A percentile compares a stretch with the other conserved stretches of the same genome.
Conservation (phyloP, 1,140 invertebrate species). For the Hylaeus volcanicus region DNA sequence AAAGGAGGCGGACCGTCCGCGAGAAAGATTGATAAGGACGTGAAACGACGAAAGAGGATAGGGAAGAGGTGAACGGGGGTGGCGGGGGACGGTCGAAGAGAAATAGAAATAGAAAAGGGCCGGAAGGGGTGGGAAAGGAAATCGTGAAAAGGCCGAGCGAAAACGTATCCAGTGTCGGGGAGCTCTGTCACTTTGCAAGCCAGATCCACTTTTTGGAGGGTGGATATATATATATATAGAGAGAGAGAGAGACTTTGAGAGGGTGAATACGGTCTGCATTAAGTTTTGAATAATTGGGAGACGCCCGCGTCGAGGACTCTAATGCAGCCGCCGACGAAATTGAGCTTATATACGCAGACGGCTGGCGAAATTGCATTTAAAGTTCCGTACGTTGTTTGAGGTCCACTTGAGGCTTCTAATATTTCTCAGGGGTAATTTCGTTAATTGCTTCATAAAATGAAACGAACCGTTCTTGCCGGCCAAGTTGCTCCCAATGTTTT, state of each 20-base stretch:
- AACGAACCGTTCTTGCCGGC: not conserved
- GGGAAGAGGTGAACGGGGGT: not conserved
- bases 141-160: slow-evolving; percentile 41
- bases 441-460: slow-evolving; percentile 40
- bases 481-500: not conserved
- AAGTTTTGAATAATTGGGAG: slow-evolving; percentile 53
- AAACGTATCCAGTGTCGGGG: slow-evolving; percentile 22
- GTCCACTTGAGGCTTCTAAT: slow-evolving; percentile 37
- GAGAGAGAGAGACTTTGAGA: slow-evolving; percentile 20
- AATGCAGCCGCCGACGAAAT: slow-evolving; percentile 42
- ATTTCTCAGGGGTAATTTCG: slow-evolving; percentile 36
- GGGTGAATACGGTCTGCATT: slow-evolving; percentile 41
- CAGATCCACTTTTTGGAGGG: slow-evolving; percentile 44
- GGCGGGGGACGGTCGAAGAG: not conserved
- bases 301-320: slow-evolving; percentile 37
- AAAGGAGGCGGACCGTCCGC: not conserved
- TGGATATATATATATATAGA: slow-evolving; percentile 16
- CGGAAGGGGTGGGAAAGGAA: slow-evolving; percentile 24
- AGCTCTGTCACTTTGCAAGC: slow-evolving; percentile 51
- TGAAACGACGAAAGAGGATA: slow-evolving; percentile 5
- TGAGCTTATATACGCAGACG: slow-evolving; percentile 39
- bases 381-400: slow-evolving; percentile 44
- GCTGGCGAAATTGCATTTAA: slow-evolving; percentile 41
- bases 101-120: slow-evolving; percentile 14
- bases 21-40: slow-evolving; percentile 29